Evolutionary conservation across 1,140 invertebrate species (phyloP), one percentile per base, ranked within the genome.

Genomic region (Drosophila sulfurigaster): DNA sequence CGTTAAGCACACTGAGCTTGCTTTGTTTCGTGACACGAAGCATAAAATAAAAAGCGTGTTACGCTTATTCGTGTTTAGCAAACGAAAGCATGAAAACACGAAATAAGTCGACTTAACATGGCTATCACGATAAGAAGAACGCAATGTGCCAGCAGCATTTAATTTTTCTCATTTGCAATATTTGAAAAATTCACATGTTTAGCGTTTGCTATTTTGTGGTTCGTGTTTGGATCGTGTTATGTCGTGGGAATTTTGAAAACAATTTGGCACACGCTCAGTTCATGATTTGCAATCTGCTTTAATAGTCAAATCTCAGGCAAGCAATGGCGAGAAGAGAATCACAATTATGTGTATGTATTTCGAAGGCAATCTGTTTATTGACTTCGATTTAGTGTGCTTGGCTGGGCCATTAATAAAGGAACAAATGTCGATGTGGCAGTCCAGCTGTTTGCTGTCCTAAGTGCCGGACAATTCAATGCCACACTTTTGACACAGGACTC

Each of bases 381-480:
- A 28, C 45, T 35, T 49, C 77, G 68, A 56, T 41, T 28, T 51
- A 45, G 25, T 65, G 49, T 69, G 46, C 20, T 20, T 13, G 46
- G 6, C 16, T 49, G 16, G 10, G 48, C 28, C 51, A 88, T 88
- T 82, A 87, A 88, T 87, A 88, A 83, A 66, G 52, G 49, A 60
- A 68, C 63, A 77, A 75, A 72, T 71, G 67, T 63, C 58, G 28
- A 3, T 41, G 57, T 1, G 45, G 38, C n/a, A 25, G 20, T 28
- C 48, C 35, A 38, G 35, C 32, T 38, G 7, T 11, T 38, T 38
- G 6, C 2, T 16, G 13, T 35, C 56, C 30, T 46, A 75, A 70
- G 68, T 79, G 79, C 48, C 38, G 77, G 35, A 66, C 82, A 68
- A 82, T 87, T 82, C 79, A 79, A 68, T 67, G 73, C 49, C 58